phyloP scores from a whole-genome alignment of 1,140 invertebrate species.

The Drosophila arawakana region DNA sequence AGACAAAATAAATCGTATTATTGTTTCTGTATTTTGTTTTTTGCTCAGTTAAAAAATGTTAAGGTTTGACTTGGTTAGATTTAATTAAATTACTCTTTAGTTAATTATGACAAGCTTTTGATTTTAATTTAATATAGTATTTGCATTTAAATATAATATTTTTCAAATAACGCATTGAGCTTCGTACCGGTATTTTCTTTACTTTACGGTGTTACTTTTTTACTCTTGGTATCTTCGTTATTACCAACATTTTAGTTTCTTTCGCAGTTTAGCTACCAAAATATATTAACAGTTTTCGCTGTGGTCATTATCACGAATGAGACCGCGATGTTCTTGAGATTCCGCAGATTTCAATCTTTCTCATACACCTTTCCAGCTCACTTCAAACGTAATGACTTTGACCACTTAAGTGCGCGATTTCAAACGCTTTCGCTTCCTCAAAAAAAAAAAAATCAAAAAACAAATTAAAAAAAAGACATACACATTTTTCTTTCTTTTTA shows the following conservation, averaged over 20 bases:
- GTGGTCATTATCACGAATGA: constrained; percentile 16
- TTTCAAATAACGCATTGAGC: no score
- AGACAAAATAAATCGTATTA: no score
- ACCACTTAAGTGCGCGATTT: constrained; percentile 69
- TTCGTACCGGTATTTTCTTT: no score
- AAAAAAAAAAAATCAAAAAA: constrained; percentile 15
- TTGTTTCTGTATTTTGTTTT: no score
- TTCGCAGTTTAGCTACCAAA: constrained; percentile 10
- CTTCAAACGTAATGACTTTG: constrained; percentile 51
- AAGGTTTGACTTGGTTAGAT: no score
- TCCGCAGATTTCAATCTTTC: constrained; percentile 26
- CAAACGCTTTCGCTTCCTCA: constrained; percentile 70
- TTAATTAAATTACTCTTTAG: no score
- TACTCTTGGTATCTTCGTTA: background rate
- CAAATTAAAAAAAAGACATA: constrained; percentile 17
- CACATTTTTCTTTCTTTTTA: constrained; percentile 8
- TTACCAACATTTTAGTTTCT: background rate
- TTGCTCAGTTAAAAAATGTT: no score
- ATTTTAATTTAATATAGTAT: no score
- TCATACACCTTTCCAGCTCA: constrained; percentile 27
- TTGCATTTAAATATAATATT: no score
- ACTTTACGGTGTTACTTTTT: no score
- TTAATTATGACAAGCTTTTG: no score
- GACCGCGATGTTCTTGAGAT: constrained; percentile 21
- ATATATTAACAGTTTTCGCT: constrained; percentile 22